These are phyloP conservation scores for Diorhabda carinulata DNA, from an alignment of 1,140 invertebrate genomes.

Conservation along the genomic window DNA sequence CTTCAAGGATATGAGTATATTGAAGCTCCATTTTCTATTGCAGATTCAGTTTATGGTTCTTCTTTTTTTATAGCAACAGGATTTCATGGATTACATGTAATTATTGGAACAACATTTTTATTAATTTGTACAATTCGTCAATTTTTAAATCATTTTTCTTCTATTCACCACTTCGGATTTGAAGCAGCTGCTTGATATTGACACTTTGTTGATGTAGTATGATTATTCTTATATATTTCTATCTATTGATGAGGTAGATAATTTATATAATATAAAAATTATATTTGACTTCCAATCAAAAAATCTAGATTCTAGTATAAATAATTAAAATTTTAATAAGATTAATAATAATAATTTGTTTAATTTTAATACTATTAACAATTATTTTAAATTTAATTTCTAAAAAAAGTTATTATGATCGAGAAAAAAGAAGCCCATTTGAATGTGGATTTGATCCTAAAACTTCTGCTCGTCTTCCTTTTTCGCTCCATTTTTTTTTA, in stretches of 20 bases:
- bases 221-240: constrained; percentile 65
- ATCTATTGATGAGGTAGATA: constrained; percentile 65
- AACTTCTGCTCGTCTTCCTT: constrained; percentile 53
- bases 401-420: constrained; percentile 54
- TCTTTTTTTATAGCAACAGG: constrained; percentile 68
- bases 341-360: constrained; percentile 46
- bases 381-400: constrained; percentile 49
- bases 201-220: constrained; percentile 72
- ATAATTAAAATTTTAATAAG: constrained; percentile 48
- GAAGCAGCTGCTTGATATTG: constrained; percentile 69
- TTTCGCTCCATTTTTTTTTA: constrained; percentile 59
- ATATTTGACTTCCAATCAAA: too few relatives aligned
- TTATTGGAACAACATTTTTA: constrained; percentile 65
- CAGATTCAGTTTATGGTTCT: constrained; percentile 61
- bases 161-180: constrained; percentile 63
- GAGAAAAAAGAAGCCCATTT: constrained; percentile 58
- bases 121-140: constrained; percentile 54
- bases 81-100: constrained; percentile 69
- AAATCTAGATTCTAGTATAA: constrained; percentile 54
- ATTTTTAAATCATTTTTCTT: constrained; percentile 55
- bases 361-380: constrained; percentile 50
- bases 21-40: constrained; percentile 53
- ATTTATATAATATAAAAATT: constrained; percentile 64
- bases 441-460: constrained; percentile 62
- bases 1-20: constrained; percentile 51